Evolutionary conservation across 2,797 vertebrate species (phyloP), one percentile per base, ranked within the genome.

Genomic region (Neoniphon sammara): DNA sequence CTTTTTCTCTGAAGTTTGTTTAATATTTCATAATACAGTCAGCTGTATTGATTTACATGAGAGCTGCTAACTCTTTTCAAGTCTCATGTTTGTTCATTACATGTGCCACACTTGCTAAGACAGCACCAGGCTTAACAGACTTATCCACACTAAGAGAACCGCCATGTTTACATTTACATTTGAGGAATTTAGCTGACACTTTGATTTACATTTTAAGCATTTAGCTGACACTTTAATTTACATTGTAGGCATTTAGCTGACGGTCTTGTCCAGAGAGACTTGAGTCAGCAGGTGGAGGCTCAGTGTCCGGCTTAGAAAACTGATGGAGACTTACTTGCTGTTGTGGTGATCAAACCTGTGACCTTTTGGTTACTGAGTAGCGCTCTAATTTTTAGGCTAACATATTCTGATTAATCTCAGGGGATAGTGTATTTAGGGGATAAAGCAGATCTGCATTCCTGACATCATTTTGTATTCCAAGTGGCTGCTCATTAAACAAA

Each of bases 171-270:
- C 15, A 46, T 46, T 46, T 46, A 46, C 44, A 50, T 50, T 7
- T 7, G n/a, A n/a, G 20, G 18, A 27, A 20, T 21, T 50, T 50
- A 50, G 47, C 47, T 50, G 47, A 50, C 18, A 20, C n/a, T 20
- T 20, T 50, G 7, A 50, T n/a, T 47, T 47, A 47, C 46, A 20
- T 70, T 50, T 20, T 7, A 50, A n/a, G 20, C n/a, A 9, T 21
- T 50, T 50, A 50, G n/a, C 47, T 50, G 47, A 50, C 18, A 20
- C 9, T 8, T 20, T 50, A n/a, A 50, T n/a, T 47, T 47, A 47
- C 46, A 20, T 70, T 49, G 59, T 6, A 63, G 54, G 46, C 64
- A 47, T 61, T 72, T 60, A 73, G 47, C 61, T 66, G 69, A 84
- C 30, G 42, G 57, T 25, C 20, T 21, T 7, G 31, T 44, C 12